phyloP scores from a whole-genome alignment of 1,140 invertebrate species.

The Venturia canescens region DNA sequence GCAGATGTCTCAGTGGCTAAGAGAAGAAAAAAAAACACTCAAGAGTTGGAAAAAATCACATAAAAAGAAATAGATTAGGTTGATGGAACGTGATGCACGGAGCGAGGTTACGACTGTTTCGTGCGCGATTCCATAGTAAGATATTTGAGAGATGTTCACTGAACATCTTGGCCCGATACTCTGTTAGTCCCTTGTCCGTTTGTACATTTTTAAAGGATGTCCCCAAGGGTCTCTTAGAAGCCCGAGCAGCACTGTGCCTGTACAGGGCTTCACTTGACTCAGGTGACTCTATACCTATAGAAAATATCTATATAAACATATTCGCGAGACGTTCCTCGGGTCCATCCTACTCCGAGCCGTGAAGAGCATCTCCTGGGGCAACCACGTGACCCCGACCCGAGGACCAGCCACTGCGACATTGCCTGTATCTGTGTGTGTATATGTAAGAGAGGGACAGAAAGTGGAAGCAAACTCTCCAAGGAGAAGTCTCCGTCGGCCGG shows the following conservation, averaged over 20 bases:
- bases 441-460: neutral
- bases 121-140: slow-evolving; percentile 27
- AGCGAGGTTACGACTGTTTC: neutral
- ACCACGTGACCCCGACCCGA: slow-evolving; percentile 22
- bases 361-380: slow-evolving; percentile 31
- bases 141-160: slow-evolving; percentile 32
- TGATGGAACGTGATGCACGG: slow-evolving; percentile 4
- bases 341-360: slow-evolving; percentile 1
- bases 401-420: neutral
- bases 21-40: neutral
- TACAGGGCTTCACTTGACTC: neutral
- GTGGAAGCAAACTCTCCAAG: slow-evolving; percentile 26
- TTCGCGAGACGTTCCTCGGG: neutral
- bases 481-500: slow-evolving; percentile 14
- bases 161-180: slow-evolving; percentile 30
- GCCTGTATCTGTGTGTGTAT: neutral
- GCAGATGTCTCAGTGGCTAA: neutral
- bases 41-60: neutral
- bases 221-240: neutral
- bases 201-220: slow-evolving; percentile 40
- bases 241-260: neutral
- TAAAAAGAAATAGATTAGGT: slow-evolving; percentile 12
- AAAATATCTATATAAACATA: neutral
- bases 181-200: slow-evolving; percentile 30
- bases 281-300: neutral